A percentile compares a stretch with the other conserved stretches of the same genome.
These are phyloP conservation scores for Apodemus sylvaticus DNA, from an alignment of 2,113 vertebrate genomes.

Conservation along the genomic window DNA sequence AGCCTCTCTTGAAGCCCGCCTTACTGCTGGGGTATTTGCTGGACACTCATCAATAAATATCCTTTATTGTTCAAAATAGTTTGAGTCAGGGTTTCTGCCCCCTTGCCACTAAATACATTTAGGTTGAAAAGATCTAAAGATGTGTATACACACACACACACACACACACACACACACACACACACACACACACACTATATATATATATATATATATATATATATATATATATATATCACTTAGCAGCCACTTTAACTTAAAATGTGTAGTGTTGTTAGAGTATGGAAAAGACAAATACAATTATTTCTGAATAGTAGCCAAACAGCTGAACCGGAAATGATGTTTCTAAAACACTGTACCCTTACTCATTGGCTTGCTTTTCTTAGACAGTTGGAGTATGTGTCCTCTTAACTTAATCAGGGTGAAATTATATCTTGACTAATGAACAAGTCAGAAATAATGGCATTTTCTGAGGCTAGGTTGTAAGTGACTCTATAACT, in stretches of 20 bases:
- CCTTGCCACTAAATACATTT: not conserved
- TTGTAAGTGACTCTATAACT: not conserved
- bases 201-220: no score
- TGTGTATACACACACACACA: no score
- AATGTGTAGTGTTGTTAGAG: not conserved
- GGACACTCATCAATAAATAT: not conserved
- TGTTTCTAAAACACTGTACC: not conserved
- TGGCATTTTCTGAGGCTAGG: rapidly evolving
- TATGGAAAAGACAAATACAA: not conserved
- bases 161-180: no score
- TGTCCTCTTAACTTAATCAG: not conserved
- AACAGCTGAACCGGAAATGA: not conserved
- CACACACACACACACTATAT: no score
- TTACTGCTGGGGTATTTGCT: not conserved
- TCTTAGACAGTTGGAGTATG: not conserved
- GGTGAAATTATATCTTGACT: not conserved
- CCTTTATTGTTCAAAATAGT: not conserved
- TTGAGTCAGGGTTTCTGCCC: not conserved
- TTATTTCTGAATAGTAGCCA: not conserved
- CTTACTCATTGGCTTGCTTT: not conserved
- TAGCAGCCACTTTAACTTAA: not conserved
- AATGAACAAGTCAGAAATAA: not conserved
- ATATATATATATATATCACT: no score
- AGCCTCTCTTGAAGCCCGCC: not conserved
- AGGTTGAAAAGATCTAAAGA: not conserved